Base-by-base conservation (phyloP, 2,797 vertebrate species). In the Enoplosus armatus region DNA sequence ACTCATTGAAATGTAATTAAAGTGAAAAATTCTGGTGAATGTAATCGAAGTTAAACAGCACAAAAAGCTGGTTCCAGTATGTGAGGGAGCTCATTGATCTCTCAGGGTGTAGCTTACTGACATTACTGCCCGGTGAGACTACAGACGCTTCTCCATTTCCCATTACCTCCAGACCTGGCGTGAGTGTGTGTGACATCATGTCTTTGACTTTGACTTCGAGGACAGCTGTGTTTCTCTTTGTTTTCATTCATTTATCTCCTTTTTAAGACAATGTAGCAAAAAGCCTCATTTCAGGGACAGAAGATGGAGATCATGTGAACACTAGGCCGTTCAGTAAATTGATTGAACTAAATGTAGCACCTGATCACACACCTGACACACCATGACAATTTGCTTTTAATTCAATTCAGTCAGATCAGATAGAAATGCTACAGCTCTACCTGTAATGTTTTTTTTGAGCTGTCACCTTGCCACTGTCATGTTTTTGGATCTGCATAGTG, bases 111-210 rank as follows among this genome's bases (percentile, higher is more conserved):
- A 77, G 83, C 82, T 68, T n/a, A n/a, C n/a, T n/a, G 59, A 89
- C 72, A 16, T 80, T 53, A 80, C 64, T 77, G 77, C 60, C 60
- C 41, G 24, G 84, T 11, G 72, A 87, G 84, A 70, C 53, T 69
- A 71, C 70, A 79, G 78, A 75, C 58, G 22, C 48, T 72, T 77
- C 51, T 85, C 71, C 58, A 65, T 86, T 83, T 85, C 74, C 71
- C 58, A 65, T 86, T 83, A 86, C 74, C 29, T 77, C 85, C 86
- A 79, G 69, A 79, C 55, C 71, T 81, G 86, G 50, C 62, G 24
- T 80, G 74, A 39, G 26, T 70, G 55, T 63, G 48, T 59, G 69
- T 90, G 88, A 90, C 83, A 76, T 89, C 87, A 85, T 84, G 87
- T 78, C 75, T 83, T 54, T 83, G 75, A 79, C 79, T 7, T n/a